phyloP scores from a whole-genome alignment of 2,113 vertebrate species.

The Tapirus terrestris region DNA sequence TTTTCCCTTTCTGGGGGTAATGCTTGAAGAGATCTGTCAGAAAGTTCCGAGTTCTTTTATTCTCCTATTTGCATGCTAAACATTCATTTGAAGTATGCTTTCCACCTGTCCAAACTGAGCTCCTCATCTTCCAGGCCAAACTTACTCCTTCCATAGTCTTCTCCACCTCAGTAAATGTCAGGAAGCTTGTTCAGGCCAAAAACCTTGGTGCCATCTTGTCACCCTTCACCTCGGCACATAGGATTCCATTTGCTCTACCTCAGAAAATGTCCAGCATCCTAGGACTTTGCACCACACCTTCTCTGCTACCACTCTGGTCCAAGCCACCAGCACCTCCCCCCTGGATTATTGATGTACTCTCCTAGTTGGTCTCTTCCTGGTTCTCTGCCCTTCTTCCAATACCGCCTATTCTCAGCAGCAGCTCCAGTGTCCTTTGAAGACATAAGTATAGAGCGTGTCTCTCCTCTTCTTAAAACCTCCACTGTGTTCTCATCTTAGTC shows the following conservation, averaged over 20 bases:
- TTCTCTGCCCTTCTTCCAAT: background rate
- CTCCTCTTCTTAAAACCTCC: background rate
- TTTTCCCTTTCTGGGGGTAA: background rate
- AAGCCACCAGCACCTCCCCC: background rate
- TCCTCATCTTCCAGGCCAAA: background rate
- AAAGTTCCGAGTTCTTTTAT: background rate
- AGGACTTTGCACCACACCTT: background rate
- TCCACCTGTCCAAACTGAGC: background rate
- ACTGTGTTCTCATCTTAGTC: background rate
- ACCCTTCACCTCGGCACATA: background rate
- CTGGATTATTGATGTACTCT: background rate
- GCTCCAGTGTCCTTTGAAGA: background rate
- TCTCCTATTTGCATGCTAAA: background rate
- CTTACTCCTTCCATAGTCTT: background rate
- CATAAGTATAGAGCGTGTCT: background rate
- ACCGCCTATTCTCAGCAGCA: background rate
- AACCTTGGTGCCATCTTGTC: fast-evolving
- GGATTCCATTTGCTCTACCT: background rate
- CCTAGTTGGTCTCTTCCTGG: background rate
- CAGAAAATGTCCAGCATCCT: background rate
- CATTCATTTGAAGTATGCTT: background rate
- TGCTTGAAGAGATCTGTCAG: background rate
- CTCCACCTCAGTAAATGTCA: background rate
- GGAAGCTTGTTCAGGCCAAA: background rate
- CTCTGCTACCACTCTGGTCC: background rate